phyloP scores from a whole-genome alignment of 1,140 invertebrate genomes.

The Zaprionus taronus region DNA sequence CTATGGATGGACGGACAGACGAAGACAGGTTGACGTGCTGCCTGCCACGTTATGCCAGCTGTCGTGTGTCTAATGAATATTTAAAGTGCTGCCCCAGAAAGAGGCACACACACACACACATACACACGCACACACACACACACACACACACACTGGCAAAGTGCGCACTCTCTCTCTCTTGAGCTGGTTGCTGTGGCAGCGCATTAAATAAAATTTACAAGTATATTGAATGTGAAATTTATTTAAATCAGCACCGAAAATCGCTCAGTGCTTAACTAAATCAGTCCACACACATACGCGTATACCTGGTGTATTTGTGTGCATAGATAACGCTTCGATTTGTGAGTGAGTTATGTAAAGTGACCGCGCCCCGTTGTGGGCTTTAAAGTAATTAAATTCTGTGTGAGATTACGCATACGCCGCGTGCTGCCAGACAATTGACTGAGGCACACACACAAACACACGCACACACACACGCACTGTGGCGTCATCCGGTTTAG shows the following conservation, averaged over 20 bases:
- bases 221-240: constrained; percentile 58
- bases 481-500: constrained; percentile 38
- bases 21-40: constrained; percentile 19
- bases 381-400: constrained; percentile 77
- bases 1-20: background rate
- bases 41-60: constrained; percentile 29
- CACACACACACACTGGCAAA: background rate
- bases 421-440: constrained; percentile 47
- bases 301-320: too few species aligned
- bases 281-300: constrained; percentile 23
- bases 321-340: background rate
- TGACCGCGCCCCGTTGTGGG: constrained; percentile 13
- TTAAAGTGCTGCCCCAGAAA: constrained; percentile 61
- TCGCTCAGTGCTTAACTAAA: constrained; percentile 42
- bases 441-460: constrained; percentile 12
- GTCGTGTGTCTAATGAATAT: constrained; percentile 71
- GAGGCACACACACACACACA: constrained; percentile 23
- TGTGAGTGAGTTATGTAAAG: background rate
- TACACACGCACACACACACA: background rate
- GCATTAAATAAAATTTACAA: constrained; percentile 69
- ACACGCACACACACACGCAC: background rate
- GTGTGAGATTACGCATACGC: constrained; percentile 64
- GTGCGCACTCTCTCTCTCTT: constrained; percentile 10
- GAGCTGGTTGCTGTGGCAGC: constrained; percentile 57
- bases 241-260: constrained; percentile 57